phyloP scores from a whole-genome alignment of 23 tunicate genomes.

The Halocynthia aurantium region DNA sequence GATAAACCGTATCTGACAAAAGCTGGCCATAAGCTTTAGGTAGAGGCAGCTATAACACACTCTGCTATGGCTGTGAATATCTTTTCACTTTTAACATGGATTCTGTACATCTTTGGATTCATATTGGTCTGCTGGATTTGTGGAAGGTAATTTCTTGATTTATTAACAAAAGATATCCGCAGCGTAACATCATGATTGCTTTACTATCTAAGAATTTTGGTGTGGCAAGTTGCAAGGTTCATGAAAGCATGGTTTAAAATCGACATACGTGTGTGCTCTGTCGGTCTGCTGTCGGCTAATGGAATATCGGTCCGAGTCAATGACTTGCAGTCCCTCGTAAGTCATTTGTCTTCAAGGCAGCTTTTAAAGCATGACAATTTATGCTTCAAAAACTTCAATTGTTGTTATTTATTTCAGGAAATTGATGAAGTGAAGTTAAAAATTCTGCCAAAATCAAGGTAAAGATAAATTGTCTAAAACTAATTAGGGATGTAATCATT shows the following conservation, averaged over 20 bases:
- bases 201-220: constrained; percentile 33
- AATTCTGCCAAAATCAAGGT: constrained; percentile 51
- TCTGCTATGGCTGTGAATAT: too few species aligned
- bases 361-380: not conserved
- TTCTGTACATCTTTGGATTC: too few species aligned
- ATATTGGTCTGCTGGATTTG: too few species aligned
- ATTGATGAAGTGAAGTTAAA: constrained; percentile 62
- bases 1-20: too few species aligned
- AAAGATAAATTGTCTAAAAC: not conserved
- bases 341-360: not conserved
- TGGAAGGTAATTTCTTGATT: too few species aligned
- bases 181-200: not conserved
- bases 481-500: too few species aligned
- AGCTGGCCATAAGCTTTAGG: too few species aligned
- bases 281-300: constrained; percentile 61
- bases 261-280: constrained; percentile 45
- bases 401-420: constrained; percentile 50
- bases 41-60: too few species aligned
- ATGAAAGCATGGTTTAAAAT: constrained; percentile 54
- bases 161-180: too few species aligned
- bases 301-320: constrained; percentile 64
- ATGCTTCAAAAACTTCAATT: not conserved
- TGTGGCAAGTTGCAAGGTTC: constrained; percentile 63
- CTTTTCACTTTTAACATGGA: too few species aligned
- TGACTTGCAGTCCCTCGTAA: constrained; percentile 76